Percentiles rank a stretch among this genome's conserved stretches.
Evolutionary conservation across 2,113 vertebrate species (phyloP).

Genomic region (Tympanuchus pallidicinctus): DNA sequence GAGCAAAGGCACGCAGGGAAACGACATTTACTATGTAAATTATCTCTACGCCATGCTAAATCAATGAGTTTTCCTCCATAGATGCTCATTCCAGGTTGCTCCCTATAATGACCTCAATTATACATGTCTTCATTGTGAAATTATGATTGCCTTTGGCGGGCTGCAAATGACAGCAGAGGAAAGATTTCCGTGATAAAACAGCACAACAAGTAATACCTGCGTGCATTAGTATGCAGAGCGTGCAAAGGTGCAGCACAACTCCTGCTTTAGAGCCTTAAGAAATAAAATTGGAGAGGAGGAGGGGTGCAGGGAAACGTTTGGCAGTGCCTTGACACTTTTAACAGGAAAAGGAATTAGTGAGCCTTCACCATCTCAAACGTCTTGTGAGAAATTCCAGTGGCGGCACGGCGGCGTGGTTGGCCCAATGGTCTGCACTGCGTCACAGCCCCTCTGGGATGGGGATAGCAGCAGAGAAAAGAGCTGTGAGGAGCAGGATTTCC

Average conservation of each 20-base stretch:
- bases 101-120: slow-evolving; percentile 76
- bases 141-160: slow-evolving; percentile 70
- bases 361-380: rapidly evolving
- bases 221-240: slow-evolving; percentile 37
- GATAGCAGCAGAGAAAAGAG: not conserved
- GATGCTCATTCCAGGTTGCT: slow-evolving; percentile 61
- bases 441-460: not conserved
- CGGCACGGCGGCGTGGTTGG: not conserved
- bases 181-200: slow-evolving; percentile 69
- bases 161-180: slow-evolving; percentile 58
- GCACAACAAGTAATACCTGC: slow-evolving; percentile 55
- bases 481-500: not conserved
- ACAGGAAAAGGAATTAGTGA: not conserved
- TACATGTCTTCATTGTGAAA: slow-evolving; percentile 73
- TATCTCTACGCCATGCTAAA: slow-evolving; percentile 25
- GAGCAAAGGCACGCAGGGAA: not conserved
- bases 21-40: slow-evolving; percentile 33
- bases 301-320: not conserved
- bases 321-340: not conserved
- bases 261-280: not conserved
- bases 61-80: slow-evolving; percentile 60
- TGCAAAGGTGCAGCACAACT: not conserved
- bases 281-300: not conserved
- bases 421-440: not conserved
- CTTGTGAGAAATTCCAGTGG: not conserved